Evolutionary conservation across 2,888 invertebrate species (phyloP).

Genomic region (Leptothorax acervorum): DNA sequence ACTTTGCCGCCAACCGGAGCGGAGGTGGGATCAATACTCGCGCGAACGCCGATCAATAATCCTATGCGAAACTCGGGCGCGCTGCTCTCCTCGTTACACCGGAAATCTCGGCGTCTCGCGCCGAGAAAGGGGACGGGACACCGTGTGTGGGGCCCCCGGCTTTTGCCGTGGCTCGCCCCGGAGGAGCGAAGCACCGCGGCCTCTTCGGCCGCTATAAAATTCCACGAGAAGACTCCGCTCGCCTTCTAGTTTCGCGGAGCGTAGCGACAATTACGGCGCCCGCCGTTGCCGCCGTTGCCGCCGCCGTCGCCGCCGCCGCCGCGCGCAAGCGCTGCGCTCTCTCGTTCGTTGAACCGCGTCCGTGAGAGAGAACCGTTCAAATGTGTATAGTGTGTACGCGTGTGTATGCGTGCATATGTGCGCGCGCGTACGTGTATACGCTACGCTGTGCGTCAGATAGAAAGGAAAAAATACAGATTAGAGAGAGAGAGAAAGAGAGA

Average conservation of each 20-base stretch:
- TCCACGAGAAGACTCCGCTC: slow-evolving; percentile 39
- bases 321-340: slow-evolving; percentile 82
- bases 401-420: background rate
- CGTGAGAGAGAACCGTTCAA: slow-evolving; percentile 60
- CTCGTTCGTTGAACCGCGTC: slow-evolving; percentile 84
- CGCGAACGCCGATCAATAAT: slow-evolving; percentile 49
- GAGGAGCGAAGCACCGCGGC: background rate
- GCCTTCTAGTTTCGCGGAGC: slow-evolving; percentile 70
- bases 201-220: slow-evolving; percentile 29
- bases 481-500: slow-evolving; percentile 29
- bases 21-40: slow-evolving; percentile 41
- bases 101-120: slow-evolving; percentile 43
- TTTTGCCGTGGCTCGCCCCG: slow-evolving; percentile 2
- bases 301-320: background rate
- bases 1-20: slow-evolving; percentile 39
- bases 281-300: slow-evolving; percentile 11
- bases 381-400: slow-evolving; percentile 43
- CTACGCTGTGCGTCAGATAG: slow-evolving; percentile 41
- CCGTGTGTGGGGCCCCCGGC: background rate
- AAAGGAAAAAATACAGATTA: slow-evolving; percentile 61
- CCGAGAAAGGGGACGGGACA: background rate
- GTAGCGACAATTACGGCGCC: slow-evolving; percentile 73
- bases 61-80: slow-evolving; percentile 30
- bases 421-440: slow-evolving; percentile 42
- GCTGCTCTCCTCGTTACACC: slow-evolving; percentile 45